Evolutionary conservation across 1,140 invertebrate genomes (phyloP).

Genomic region (Thaumetopoea pityocampa): DNA sequence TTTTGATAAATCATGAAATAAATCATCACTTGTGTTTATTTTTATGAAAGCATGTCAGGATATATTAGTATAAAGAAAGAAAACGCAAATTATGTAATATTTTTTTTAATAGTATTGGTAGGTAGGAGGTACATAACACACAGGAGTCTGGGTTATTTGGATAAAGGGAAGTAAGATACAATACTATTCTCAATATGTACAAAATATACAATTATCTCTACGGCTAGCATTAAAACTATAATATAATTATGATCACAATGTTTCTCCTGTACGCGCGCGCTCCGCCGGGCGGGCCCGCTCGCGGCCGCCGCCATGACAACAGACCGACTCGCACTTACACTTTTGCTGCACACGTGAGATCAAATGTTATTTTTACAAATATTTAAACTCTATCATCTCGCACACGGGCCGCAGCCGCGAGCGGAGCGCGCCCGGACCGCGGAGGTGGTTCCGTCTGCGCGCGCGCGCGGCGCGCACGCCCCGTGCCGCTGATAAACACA

Average conservation of each 20-base stretch:
- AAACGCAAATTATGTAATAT: slow-evolving; percentile 68
- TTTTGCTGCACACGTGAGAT: slow-evolving; percentile 75
- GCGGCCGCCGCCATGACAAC: slow-evolving; percentile 50
- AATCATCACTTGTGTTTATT: no score
- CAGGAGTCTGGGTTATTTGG: slow-evolving; percentile 74
- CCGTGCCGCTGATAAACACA: no score
- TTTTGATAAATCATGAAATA: no score
- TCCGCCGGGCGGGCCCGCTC: slow-evolving; percentile 33
- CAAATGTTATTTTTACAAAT: slow-evolving; percentile 73
- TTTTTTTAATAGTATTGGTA: slow-evolving; percentile 78
- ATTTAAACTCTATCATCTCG: slow-evolving; percentile 67
- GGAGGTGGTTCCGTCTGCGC: slow-evolving; percentile 26
- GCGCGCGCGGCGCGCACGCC: not conserved
- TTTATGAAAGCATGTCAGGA: not conserved
- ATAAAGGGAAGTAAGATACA: slow-evolving; percentile 75
- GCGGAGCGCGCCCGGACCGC: slow-evolving; percentile 23
- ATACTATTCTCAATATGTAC: slow-evolving; percentile 78
- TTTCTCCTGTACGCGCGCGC: slow-evolving; percentile 66
- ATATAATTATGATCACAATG: slow-evolving; percentile 76
- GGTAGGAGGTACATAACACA: slow-evolving; percentile 77
- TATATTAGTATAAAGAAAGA: slow-evolving; percentile 25
- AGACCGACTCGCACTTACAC: slow-evolving; percentile 59
- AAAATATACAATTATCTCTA: slow-evolving; percentile 77
- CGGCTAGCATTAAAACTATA: slow-evolving; percentile 69
- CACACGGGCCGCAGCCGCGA: slow-evolving; percentile 52